Conservation (phyloP, 2,113 vertebrate species). For the Tinamus guttatus region DNA sequence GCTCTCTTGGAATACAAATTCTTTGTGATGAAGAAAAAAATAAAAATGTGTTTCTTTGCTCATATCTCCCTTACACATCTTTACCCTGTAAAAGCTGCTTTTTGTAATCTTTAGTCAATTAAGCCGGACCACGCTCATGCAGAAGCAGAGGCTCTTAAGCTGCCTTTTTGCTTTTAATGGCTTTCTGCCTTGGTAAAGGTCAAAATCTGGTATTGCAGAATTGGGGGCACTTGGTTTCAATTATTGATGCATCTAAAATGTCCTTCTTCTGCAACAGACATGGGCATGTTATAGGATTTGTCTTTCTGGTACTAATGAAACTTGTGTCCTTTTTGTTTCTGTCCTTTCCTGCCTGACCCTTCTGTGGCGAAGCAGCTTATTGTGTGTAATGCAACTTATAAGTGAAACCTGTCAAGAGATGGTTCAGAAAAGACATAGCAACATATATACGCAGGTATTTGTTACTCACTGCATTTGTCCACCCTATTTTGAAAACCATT, state of each 20-base stretch:
- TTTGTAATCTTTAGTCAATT: conserved; percentile 13
- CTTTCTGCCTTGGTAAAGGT: conserved; percentile 5
- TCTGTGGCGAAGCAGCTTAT: not conserved
- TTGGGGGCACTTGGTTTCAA: not conserved
- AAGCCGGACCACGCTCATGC: not conserved
- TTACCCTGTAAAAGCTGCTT: not conserved
- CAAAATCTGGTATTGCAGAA: not conserved
- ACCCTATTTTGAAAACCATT: not conserved
- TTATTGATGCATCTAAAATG: conserved; percentile 29
- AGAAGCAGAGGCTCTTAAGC: not conserved
- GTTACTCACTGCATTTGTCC: not conserved
- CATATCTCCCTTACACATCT: not conserved
- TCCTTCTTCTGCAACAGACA: not conserved
- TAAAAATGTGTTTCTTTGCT: not conserved
- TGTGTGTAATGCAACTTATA: not conserved
- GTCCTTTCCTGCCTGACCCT: not conserved
- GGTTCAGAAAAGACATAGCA: not conserved
- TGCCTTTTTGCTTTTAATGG: conserved; percentile 15
- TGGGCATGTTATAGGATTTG: not conserved
- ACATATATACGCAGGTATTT: not conserved
- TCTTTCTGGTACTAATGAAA: not conserved
- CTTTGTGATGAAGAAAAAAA: not conserved
- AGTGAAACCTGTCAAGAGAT: not conserved
- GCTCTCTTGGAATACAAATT: not conserved
- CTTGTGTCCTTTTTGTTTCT: not conserved